Evolutionary conservation across 2,888 invertebrate genomes (phyloP), one percentile per base, ranked within the genome.

Genomic region (Xanthostigma xanthostigma): DNA sequence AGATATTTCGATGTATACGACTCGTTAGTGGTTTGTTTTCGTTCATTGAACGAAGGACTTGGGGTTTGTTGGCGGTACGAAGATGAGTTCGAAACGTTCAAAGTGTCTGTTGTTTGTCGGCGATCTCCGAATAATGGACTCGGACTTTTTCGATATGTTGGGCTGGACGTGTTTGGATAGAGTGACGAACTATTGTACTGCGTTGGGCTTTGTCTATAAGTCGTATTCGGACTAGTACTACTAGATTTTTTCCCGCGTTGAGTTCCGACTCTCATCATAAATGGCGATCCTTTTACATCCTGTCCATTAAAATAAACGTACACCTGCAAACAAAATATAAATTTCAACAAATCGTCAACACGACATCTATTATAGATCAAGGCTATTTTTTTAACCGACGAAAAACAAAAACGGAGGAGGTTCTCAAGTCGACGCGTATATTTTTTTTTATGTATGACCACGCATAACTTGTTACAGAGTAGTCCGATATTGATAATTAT

Each of bases 241-340:
- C 74, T 69, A 0, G 73, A 70, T 58, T 75, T 75, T 36, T 71
- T 66, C 33, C 84, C 76, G 52, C 78, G 79, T 51, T 74, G 75
- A 1, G 86, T 81, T 14, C 89, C 90, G 9, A 91, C 89, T 50
- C 90, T 73, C 68, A 92, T 81, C 61, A 88, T 83, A 61, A 87
- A 90, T 33, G 91, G 91, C 10, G 90, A 91, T 6, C 90, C 94
- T 63, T 77, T 76, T n/a, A 86, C 79, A 46, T 74, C 74, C 62
- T 84, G 83, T 9, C 93, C 94, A 64, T 95, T 95, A 69, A 94
- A 96, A 63, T 91, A 93, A 35, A 95, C 81, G 64, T 94, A 93
- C 38, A 93, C 78, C 70, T 82, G 68, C 48, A 63, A 66, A 57
- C 51, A 48, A 41, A 44, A 43, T 6, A 27, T 27, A 27, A 27